Base-by-base conservation (phyloP, 2,113 vertebrate genomes). In the Sinosuthora webbiana region DNA sequence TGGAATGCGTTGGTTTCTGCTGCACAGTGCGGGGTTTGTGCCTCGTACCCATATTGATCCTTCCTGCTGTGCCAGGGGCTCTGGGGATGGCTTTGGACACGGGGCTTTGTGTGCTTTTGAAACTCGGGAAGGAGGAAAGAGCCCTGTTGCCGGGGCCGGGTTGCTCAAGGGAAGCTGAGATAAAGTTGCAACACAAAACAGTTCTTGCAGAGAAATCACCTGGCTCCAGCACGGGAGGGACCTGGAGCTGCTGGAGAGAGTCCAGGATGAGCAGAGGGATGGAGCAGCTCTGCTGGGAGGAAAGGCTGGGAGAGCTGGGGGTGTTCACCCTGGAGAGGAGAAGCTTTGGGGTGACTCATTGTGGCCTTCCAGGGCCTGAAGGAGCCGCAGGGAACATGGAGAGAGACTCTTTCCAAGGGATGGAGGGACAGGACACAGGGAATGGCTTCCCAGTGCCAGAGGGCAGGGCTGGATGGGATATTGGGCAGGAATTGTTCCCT, bases 381-480 rank as follows among this genome's bases (percentile, higher is more conserved):
- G 56, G 49, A 0, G 12, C 33, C 15, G 0, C 23, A 47, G 1
- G 10, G 47, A 19, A 78, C 0, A 8, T 0, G 1, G 41, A 30
- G 17, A 71, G 42, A 31, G 21, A 41, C 1, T 39, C 4, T 15
- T 4, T 6, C 2, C 52, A 67, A 57, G 13, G 23, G 15, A 1
- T 35, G 24, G 60, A n/a, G 30, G 0, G 52, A 0, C 45, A 60
- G 11, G 37, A 45, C 45, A 8, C 0, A 2, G 56, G 39, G 49
- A 70, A 55, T 79, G 35, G 49, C 7, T 47, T 45, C n/a, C 6
- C 15, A 53, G 0, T 63, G 30, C 4, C 55, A 62, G 33, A 41
- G 39, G 19, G 10, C 8, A 55, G 56, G 28, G n/a, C 0, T 5
- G 1, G 57, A 47, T 64, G 65, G 57, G 75, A 71, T 22, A 3